phyloP scores from a whole-genome alignment of 2,888 invertebrate species.

The Biston stratarius region DNA sequence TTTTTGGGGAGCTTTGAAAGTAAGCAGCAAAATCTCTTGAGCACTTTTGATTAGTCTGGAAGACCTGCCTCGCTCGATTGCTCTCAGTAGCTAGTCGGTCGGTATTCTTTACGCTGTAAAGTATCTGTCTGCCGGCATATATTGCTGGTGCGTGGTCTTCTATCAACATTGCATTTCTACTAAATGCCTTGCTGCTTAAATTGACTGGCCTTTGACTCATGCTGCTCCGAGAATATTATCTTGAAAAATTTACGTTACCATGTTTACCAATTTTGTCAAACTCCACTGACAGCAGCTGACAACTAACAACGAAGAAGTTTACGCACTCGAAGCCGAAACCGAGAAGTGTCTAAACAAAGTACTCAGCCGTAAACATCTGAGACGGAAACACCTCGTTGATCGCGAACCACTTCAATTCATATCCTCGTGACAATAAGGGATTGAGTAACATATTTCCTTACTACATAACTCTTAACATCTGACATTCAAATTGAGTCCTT shows the following conservation, averaged over 20 bases:
- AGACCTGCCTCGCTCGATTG: conserved; percentile 51
- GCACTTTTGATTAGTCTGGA: conserved; percentile 30
- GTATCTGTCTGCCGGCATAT: conserved; percentile 37
- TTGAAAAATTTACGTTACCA: conserved; percentile 48
- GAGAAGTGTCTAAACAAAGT: conserved; percentile 58
- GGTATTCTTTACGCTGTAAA: conserved; percentile 50
- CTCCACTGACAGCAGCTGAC: conserved; percentile 17
- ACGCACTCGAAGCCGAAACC: conserved; percentile 46
- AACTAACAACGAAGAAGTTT: conserved; percentile 48
- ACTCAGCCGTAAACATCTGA: conserved; percentile 72
- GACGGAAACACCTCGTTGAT: conserved; percentile 83
- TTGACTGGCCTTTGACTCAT: conserved; percentile 41
- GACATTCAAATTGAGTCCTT: conserved; percentile 32
- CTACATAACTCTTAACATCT: conserved; percentile 52
- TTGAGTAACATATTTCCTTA: conserved; percentile 82
- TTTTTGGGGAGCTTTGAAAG: conserved; percentile 47
- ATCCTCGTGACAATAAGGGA: conserved; percentile 82
- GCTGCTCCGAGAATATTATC: conserved; percentile 29
- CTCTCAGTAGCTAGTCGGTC: conserved; percentile 51
- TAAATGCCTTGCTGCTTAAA: conserved; percentile 35
- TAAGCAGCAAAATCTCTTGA: conserved; percentile 57
- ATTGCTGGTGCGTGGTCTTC: conserved; percentile 25
- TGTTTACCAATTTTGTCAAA: conserved; percentile 42
- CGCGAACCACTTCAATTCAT: conserved; percentile 85
- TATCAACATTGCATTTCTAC: conserved; percentile 30